Conservation (phyloP, 1,140 invertebrate species). For the Trichogramma pretiosum region DNA sequence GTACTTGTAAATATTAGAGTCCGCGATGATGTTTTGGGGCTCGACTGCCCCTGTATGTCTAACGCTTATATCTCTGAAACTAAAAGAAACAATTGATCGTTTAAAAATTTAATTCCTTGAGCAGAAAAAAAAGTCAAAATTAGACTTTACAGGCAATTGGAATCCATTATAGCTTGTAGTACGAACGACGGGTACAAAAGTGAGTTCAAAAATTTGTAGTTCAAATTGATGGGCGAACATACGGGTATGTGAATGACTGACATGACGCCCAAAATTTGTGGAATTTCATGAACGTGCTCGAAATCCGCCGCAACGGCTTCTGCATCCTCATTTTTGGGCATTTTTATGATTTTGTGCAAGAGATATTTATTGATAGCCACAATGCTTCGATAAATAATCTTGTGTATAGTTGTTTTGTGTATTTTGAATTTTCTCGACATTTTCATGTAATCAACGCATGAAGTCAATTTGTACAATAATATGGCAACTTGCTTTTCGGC, state of each 20-base stretch:
- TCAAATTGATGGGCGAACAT: slow-evolving; percentile 13
- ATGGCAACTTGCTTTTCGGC: slow-evolving; percentile 19
- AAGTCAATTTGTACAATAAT: slow-evolving; percentile 15
- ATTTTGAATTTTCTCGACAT: slow-evolving; percentile 27
- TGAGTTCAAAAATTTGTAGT: slow-evolving; percentile 24
- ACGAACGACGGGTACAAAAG: slow-evolving; percentile 25
- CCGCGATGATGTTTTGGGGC: slow-evolving; percentile 20
- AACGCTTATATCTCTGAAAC: slow-evolving; percentile 29
- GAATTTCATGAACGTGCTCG: slow-evolving; percentile 22
- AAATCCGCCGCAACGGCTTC: slow-evolving; percentile 19
- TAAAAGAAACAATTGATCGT: slow-evolving; percentile 10
- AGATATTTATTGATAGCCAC: slow-evolving; percentile 23
- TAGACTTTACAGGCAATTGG: slow-evolving; percentile 23
- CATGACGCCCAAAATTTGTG: slow-evolving; percentile 25
- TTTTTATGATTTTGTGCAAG: slow-evolving; percentile 21
- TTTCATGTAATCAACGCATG: slow-evolving; percentile 17
- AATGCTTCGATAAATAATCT: slow-evolving; percentile 25
- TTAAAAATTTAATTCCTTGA: too few species aligned
- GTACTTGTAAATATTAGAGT: slow-evolving; percentile 25
- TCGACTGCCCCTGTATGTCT: slow-evolving; percentile 24
- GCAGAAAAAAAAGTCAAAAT: not conserved
- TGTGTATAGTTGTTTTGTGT: slow-evolving; percentile 28
- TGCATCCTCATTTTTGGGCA: slow-evolving; percentile 25
- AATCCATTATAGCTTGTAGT: slow-evolving; percentile 26
- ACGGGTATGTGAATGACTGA: slow-evolving; percentile 25